These are phyloP conservation scores for Drosophila malerkotliana DNA, from an alignment of 1,140 invertebrate species.

Conservation along the genomic window DNA sequence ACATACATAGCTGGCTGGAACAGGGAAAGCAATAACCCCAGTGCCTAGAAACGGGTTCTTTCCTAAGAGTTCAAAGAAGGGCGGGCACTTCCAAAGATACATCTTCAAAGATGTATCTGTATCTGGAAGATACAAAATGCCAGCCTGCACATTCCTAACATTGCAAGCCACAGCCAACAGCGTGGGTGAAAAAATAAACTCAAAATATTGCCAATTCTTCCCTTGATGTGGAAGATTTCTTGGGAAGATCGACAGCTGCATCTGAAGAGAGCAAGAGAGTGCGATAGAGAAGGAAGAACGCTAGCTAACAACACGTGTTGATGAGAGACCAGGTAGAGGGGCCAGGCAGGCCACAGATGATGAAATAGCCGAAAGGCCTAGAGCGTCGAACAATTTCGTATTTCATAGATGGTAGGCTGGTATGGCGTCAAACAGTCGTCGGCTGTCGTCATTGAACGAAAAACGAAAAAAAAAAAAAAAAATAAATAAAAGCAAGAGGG, in stretches of 20 bases:
- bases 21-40: conserved; percentile 32
- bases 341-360: conserved; percentile 41
- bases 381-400: conserved; percentile 23
- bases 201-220: too few relatives aligned
- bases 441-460: conserved; percentile 42
- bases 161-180: too few relatives aligned
- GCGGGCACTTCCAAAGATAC: too few relatives aligned
- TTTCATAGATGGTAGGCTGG: background rate
- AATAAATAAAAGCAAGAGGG: background rate
- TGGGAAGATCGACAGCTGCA: conserved; percentile 37
- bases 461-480: conserved; percentile 2
- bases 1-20: conserved; percentile 1
- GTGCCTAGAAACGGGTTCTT: conserved; percentile 24
- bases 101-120: too few relatives aligned
- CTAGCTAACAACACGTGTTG: conserved; percentile 34
- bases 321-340: background rate
- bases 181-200: too few relatives aligned
- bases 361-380: conserved; percentile 54
- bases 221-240: too few relatives aligned
- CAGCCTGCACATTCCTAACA: too few relatives aligned
- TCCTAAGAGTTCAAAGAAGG: conserved; percentile 31
- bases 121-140: too few relatives aligned
- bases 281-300: background rate
- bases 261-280: conserved; percentile 10
- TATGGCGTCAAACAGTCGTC: conserved; percentile 52